Evolutionary conservation across 2,888 invertebrate genomes (phyloP), one percentile per base, ranked within the genome.

Genomic region (Drosophila neoperkinsi): DNA sequence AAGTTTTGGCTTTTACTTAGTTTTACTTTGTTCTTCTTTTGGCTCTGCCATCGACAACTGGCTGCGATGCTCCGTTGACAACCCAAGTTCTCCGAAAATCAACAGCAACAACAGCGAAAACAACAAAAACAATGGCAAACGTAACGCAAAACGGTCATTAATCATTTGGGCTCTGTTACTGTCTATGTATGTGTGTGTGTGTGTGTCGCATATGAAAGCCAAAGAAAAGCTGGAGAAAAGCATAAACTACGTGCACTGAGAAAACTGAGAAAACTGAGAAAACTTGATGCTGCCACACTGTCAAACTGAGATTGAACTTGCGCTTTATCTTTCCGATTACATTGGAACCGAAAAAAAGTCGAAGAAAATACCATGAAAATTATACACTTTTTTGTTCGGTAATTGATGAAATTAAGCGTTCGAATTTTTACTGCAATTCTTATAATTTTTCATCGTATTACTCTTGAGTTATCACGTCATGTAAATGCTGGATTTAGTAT

Each of bases 91-190:
- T 61, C 52, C 46, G 50, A 81, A 80, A 85, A 83, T 71, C 84
- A 87, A 63, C 86, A 85, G 66, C 67, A 77, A 51, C 81, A 87
- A 63, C 86, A 85, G 64, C 68, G 59, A 62, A 58, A 63, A 52
- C 68, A 62, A 62, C 49, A 61, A 65, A 43, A 67, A 52, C 65
- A 66, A 53, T 60, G 58, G 43, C 16, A 36, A 68, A 43, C 46
- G 46, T 57, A 59, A 60, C 55, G 64, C 74, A 75, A 87, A 90
- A 74, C 74, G 85, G 91, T 91, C 91, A 91, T 91, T 91, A 92
- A 91, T 91, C 91, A 91, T 91, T 88, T 87, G 75, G 79, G 60
- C 71, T 71, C 68, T 82, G 71, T 36, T 51, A 43, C 68, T 70
- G 60, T 73, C 65, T 64, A 41, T 55, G 18, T 64, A 13, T 49